Conservation (phyloP, 2,113 vertebrate species). For the Heterotilapia buettikoferi region DNA sequence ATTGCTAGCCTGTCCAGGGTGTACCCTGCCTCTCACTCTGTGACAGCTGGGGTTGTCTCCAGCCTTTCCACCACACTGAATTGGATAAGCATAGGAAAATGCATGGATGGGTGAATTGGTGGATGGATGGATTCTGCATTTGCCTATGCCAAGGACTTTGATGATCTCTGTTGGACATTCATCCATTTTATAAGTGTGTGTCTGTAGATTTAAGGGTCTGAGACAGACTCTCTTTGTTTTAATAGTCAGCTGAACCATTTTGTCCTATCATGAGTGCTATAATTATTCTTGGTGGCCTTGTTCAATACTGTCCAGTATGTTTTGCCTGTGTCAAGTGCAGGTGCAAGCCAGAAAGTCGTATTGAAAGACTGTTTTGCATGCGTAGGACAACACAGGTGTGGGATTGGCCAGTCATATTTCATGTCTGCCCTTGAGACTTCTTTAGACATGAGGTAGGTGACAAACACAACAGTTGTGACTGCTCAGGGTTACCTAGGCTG, state of each 20-base stretch:
- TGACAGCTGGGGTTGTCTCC: neutral
- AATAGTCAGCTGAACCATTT: neutral
- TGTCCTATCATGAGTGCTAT: neutral
- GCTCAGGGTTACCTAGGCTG: slow-evolving; percentile 1
- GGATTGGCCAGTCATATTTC: neutral
- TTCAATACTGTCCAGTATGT: neutral
- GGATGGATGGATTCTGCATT: neutral
- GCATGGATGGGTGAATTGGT: neutral
- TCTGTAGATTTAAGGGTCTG: neutral
- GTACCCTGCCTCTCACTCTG: neutral
- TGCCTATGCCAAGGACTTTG: neutral
- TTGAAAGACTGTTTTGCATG: neutral
- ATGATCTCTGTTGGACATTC: neutral
- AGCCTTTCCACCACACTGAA: neutral
- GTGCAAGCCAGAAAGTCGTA: neutral
- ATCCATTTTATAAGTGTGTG: neutral
- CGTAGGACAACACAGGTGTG: neutral
- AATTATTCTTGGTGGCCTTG: neutral
- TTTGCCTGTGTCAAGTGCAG: slow-evolving; percentile 1
- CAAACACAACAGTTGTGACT: neutral
- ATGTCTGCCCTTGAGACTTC: neutral
- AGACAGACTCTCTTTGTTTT: neutral
- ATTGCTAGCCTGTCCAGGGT: neutral
- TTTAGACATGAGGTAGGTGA: neutral
- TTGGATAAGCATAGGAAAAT: neutral